Evolutionary conservation across 1,140 invertebrate species (phyloP).

Genomic region (Drosophila nigrodunni): DNA sequence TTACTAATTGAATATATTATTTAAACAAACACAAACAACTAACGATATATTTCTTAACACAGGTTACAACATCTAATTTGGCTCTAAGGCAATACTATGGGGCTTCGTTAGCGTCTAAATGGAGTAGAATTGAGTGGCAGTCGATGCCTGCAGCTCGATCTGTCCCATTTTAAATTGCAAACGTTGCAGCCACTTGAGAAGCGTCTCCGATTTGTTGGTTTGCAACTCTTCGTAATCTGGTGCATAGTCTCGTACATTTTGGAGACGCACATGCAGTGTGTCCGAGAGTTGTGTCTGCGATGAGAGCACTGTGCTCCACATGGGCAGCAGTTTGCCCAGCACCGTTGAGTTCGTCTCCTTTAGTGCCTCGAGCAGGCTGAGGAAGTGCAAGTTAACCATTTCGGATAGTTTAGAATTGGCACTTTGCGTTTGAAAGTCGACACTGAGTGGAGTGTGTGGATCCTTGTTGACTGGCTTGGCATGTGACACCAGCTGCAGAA

Average conservation of each 20-base stretch:
- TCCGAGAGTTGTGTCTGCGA: conserved; percentile 94
- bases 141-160: conserved; percentile 97
- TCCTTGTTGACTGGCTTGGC: conserved; percentile 90
- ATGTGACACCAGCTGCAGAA: conserved; percentile 96
- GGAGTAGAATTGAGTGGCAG: conserved; percentile 85
- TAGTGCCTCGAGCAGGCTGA: conserved; percentile 97
- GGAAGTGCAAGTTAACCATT: conserved; percentile 98
- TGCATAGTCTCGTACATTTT: conserved; percentile 93
- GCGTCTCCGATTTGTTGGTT: conserved; percentile 74
- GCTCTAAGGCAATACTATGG: background rate
- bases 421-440: conserved; percentile 71
- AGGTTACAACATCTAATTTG: conserved; percentile 3
- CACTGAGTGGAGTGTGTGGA: conserved; percentile 37
- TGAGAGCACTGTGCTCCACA: conserved; percentile 96
- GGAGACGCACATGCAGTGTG: conserved; percentile 95
- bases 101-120: conserved; percentile 49
- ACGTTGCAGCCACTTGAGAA: conserved; percentile 95
- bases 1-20: background rate
- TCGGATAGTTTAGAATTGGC: conserved; percentile 91
- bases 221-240: conserved; percentile 85
- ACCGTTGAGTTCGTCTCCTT: conserved; percentile 98
- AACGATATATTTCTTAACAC: conserved; percentile 1
- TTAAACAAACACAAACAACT: background rate
- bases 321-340: conserved; percentile 92
- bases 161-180: conserved; percentile 99